Conservation (phyloP, 2,797 vertebrate species). For the Sarcoramphus papa region DNA sequence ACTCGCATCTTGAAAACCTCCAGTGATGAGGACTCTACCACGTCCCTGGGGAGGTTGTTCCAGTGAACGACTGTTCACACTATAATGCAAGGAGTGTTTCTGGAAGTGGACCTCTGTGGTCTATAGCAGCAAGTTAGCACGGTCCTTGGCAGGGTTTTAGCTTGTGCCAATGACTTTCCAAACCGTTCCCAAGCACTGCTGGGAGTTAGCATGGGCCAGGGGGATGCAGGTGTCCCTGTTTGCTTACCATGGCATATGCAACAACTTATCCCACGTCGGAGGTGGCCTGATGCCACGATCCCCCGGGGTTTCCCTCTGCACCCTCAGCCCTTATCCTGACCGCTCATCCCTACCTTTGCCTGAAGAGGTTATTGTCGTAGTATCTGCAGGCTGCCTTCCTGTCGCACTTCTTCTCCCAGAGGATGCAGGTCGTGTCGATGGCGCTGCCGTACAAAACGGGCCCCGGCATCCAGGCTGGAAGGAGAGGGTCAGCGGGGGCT, state of each 20-base stretch:
- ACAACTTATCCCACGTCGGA: accelerated
- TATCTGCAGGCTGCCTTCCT: slow-evolving; percentile 84
- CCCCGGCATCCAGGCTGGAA: slow-evolving; percentile 88
- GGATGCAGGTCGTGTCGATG: slow-evolving; percentile 87
- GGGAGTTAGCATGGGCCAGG: accelerated
- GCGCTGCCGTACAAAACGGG: slow-evolving; percentile 86
- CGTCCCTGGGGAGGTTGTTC: not conserved
- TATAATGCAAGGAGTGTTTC: not conserved
- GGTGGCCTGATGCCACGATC: accelerated
- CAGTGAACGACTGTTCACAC: accelerated
- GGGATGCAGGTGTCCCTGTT: accelerated
- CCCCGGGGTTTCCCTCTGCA: not conserved
- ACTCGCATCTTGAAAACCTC: not conserved
- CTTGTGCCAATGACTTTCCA: not conserved
- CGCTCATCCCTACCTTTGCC: slow-evolving; percentile 72
- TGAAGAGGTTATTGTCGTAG: slow-evolving; percentile 83
- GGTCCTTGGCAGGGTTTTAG: not conserved
- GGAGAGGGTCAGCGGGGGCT: not conserved
- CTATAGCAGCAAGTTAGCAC: not conserved
- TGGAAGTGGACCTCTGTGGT: not conserved
- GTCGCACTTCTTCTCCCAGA: slow-evolving; percentile 82
- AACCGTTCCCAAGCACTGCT: not conserved
- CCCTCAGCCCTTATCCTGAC: too few relatives aligned
- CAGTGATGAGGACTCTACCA: not conserved
- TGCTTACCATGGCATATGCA: accelerated